These are phyloP conservation scores for Pteromalus puparum DNA, from an alignment of 1,140 invertebrate species.

Conservation along the genomic window DNA sequence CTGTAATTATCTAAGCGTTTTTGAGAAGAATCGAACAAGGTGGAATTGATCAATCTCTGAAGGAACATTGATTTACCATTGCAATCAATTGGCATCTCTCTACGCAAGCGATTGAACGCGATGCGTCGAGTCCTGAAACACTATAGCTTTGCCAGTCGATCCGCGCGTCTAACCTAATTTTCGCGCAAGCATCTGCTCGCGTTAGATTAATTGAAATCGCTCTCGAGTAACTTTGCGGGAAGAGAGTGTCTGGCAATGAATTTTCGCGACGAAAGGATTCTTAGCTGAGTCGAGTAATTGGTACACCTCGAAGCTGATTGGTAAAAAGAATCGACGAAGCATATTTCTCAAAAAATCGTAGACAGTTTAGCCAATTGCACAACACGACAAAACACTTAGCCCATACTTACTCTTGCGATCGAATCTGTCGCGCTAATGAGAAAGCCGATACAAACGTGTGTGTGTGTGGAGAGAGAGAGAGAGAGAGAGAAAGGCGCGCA, in stretches of 20 bases:
- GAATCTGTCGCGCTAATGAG: constrained; percentile 4
- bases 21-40: too few relatives aligned
- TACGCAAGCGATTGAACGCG: too few relatives aligned
- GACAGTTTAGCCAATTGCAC: not conserved
- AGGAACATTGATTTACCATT: not conserved
- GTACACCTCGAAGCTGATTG: too few relatives aligned
- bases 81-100: too few relatives aligned
- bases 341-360: too few relatives aligned
- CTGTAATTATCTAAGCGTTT: too few relatives aligned
- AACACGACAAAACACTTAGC: not conserved
- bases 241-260: too few relatives aligned
- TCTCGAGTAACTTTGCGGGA: not conserved
- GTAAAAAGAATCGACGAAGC: too few relatives aligned
- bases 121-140: not conserved
- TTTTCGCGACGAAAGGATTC: too few relatives aligned
- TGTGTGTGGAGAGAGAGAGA: not conserved
- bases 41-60: not conserved
- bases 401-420: not conserved
- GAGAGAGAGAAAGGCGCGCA: not conserved
- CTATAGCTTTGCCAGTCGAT: not conserved
- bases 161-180: not conserved
- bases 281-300: too few relatives aligned
- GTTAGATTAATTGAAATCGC: not conserved
- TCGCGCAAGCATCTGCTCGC: not conserved
- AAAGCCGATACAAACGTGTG: not conserved